A percentile compares a stretch with the other conserved stretches of the same genome.
These are phyloP conservation scores for Chalcis sispes DNA, from an alignment of 2,888 invertebrate genomes.

Conservation along the genomic window DNA sequence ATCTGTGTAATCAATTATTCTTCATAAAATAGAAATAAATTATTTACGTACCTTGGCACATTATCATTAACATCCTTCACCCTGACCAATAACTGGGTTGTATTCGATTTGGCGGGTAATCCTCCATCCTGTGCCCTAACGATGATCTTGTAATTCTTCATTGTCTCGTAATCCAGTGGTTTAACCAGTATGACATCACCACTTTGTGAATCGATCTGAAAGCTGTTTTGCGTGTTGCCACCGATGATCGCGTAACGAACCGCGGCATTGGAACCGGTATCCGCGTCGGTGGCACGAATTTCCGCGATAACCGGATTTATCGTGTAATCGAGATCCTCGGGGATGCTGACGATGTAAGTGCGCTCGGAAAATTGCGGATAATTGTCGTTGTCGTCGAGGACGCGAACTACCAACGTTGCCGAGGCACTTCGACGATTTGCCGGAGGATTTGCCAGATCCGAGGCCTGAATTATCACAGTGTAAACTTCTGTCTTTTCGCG, in stretches of 20 bases:
- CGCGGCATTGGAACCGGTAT: conserved; percentile 94
- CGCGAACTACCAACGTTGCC: conserved; percentile 88
- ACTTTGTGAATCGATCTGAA: conserved; percentile 94
- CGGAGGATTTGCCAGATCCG: conserved; percentile 89
- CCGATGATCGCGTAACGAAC: conserved; percentile 96
- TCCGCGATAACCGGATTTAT: conserved; percentile 90
- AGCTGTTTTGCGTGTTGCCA: conserved; percentile 95
- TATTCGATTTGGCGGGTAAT: conserved; percentile 94
- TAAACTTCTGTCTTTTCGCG: conserved; percentile 92
- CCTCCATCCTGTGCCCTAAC: conserved; percentile 98
- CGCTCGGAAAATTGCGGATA: conserved; percentile 95
- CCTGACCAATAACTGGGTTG: conserved; percentile 93
- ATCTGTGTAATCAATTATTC: too few relatives aligned
- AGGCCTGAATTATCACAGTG: conserved; percentile 89
- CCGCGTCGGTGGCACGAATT: conserved; percentile 93
- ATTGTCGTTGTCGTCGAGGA: conserved; percentile 94
- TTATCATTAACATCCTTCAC: conserved; percentile 98
- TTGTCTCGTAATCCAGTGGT: conserved; percentile 92
- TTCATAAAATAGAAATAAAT: too few relatives aligned
- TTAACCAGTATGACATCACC: conserved; percentile 94
- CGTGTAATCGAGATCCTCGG: conserved; percentile 92
- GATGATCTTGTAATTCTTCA: conserved; percentile 90
- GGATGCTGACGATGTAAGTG: conserved; percentile 90
- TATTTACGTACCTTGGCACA: conserved; percentile 78
- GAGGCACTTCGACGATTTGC: conserved; percentile 88